Conservation (phyloP, 2,797 vertebrate genomes). For the Eutrigla gurnardus region DNA sequence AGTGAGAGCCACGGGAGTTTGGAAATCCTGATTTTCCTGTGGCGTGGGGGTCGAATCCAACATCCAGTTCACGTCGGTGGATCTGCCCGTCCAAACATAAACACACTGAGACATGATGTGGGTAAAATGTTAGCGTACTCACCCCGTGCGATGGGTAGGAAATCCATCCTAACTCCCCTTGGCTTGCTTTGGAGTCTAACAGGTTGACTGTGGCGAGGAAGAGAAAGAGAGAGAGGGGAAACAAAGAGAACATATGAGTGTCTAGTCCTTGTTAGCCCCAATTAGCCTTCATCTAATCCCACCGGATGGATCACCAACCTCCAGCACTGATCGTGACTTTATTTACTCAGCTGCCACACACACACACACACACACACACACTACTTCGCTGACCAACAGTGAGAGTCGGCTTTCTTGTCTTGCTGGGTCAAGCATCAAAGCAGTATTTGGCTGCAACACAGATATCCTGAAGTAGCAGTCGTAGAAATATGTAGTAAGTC, state of each 20-base stretch:
- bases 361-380: conserved; percentile 31
- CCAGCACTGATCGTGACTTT: conserved; percentile 69
- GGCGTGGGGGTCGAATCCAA: conserved; percentile 18
- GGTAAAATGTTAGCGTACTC: conserved; percentile 79
- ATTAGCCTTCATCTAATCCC: conserved; percentile 75
- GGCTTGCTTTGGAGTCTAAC: conserved; percentile 98
- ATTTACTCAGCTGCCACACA: conserved; percentile 85
- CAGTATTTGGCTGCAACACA: conserved; percentile 26
- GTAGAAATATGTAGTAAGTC: background rate
- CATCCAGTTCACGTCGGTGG: conserved; percentile 6
- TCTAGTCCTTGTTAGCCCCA: conserved; percentile 81
- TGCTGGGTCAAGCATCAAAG: conserved; percentile 48
- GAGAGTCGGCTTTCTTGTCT: conserved; percentile 42
- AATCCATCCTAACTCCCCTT: conserved; percentile 99
- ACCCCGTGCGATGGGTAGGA: conserved; percentile 97
- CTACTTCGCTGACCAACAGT: conserved; percentile 56
- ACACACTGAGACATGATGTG: conserved; percentile 35
- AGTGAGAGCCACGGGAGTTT: conserved; percentile 49
- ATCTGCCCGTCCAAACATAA: conserved; percentile 32
- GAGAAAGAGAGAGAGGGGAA: conserved; percentile 78
- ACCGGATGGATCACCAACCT: conserved; percentile 71
- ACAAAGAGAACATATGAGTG: conserved; percentile 79
- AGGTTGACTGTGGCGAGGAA: conserved; percentile 92
- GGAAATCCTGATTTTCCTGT: conserved; percentile 53
- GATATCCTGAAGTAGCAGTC: conserved; percentile 16